phyloP scores from a whole-genome alignment of 2,113 vertebrate genomes.

The Hippocampus mohnikei region DNA sequence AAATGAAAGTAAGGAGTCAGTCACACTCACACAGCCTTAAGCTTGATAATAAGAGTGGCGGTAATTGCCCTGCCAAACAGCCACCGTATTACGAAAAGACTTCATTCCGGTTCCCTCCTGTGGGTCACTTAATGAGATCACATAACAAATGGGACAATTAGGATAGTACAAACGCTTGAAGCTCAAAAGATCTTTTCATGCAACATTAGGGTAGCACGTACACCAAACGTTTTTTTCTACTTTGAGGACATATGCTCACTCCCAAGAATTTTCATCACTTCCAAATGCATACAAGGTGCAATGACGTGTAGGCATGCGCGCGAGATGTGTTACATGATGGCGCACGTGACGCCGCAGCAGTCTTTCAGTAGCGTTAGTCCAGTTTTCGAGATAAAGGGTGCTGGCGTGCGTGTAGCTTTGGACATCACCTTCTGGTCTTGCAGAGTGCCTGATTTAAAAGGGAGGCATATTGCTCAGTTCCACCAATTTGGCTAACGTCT shows the following conservation, averaged over 20 bases:
- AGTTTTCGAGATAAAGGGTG: conserved; percentile 73
- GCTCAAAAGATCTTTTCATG: not conserved
- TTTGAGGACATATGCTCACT: not conserved
- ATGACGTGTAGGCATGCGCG: not conserved
- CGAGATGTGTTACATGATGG: conserved; percentile 75
- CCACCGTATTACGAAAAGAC: not conserved
- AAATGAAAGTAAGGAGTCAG: not conserved
- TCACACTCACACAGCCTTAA: not conserved
- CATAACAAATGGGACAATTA: not conserved
- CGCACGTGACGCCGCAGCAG: conserved; percentile 84
- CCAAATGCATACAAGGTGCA: not conserved
- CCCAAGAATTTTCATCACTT: not conserved
- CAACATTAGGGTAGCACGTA: not conserved
- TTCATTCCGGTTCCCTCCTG: not conserved
- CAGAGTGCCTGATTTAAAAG: conserved; percentile 52
- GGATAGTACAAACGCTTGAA: not conserved
- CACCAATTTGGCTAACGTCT: not conserved
- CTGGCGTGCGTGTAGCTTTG: conserved; percentile 68
- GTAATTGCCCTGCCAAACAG: not conserved
- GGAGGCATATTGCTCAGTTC: not conserved
- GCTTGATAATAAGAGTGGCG: not conserved
- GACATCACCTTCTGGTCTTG: conserved; percentile 67
- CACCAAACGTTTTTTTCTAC: not conserved
- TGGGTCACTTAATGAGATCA: not conserved
- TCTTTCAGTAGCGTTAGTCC: conserved; percentile 79